Evolutionary conservation across 2,797 vertebrate genomes (phyloP).

Genomic region (Lithobates sylvaticus): DNA sequence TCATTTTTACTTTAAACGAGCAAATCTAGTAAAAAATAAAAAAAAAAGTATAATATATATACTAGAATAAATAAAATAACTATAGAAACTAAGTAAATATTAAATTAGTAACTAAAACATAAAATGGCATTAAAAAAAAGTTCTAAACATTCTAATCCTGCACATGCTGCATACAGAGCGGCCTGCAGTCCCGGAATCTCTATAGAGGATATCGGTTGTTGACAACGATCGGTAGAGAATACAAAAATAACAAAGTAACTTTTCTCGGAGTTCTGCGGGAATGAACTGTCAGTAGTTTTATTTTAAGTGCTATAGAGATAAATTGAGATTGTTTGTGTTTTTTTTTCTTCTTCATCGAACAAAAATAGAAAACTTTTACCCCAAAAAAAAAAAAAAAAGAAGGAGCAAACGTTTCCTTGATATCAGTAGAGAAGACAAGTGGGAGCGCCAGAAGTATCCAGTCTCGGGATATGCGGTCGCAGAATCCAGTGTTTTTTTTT

Average conservation of each 20-base stretch:
- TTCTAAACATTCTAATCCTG: slow-evolving; percentile 8
- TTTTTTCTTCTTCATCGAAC: neutral
- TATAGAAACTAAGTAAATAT: slow-evolving; percentile 5
- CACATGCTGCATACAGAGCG: neutral
- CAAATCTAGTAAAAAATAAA: too few species aligned
- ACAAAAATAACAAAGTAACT: neutral
- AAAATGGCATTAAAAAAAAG: slow-evolving; percentile 22
- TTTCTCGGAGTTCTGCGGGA: neutral
- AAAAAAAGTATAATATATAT: too few species aligned
- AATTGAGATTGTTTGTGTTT: too few species aligned
- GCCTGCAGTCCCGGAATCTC: neutral
- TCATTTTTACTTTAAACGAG: too few species aligned
- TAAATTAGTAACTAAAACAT: slow-evolving; percentile 57
- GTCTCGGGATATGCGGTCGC: too few species aligned
- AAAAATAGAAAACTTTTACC: slow-evolving; percentile 2
- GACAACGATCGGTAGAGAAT: neutral
- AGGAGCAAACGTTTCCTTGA: neutral
- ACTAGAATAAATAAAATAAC: slow-evolving; percentile 35
- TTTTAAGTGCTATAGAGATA: slow-evolving; percentile 7
- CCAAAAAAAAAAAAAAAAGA: neutral
- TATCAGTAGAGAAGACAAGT: neutral
- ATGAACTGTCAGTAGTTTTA: too few species aligned
- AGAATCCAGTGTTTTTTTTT: too few species aligned
- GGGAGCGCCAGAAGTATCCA: too few species aligned
- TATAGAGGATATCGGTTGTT: neutral